Evolutionary conservation across 2,888 invertebrate species (phyloP), one percentile per base, ranked within the genome.

Genomic region (Tenodera sinensis): DNA sequence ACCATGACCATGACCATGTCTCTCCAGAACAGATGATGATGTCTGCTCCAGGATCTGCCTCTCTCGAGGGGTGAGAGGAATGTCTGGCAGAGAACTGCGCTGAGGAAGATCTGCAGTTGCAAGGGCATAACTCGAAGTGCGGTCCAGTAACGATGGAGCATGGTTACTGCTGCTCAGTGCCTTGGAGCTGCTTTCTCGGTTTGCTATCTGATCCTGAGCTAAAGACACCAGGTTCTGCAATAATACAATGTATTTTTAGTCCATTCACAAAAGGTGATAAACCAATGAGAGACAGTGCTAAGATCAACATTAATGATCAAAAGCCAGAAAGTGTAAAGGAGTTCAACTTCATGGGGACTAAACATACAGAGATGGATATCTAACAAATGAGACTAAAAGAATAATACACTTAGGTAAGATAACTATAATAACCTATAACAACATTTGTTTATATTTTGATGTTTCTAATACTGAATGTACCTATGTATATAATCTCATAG

Each of bases 201-300:
- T 95, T 90, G 96, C 95, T 92, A 98, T 96, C 92, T 98, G 97
- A 92, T 97, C 97, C 92, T 97, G 96, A 83, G 97, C 98, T 91
- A 98, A 93, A 90, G 95, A 95, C 28, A 98, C 97, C 92, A 97
- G 93, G 93, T 96, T 96, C 95, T 97, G 92, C 20, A 93, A 92
- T 85, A 91, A 91, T 90, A 91, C 90, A 91, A 82, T 2, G 12
- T 42, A 12, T 9, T 42, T 42, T 3, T 42, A 42, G 9, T 42
- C 12, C 27, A 83, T 47, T 83, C n/a, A 85, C 71, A 85, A 85
- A 54, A 83, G 87, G 90, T 47, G n/a, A 88, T 14, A 71, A 34
- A 34, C 1, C 8, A 30, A 81, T 34, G 34, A 7, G 30, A 30
- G 4, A 4, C 4, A 4, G 4, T 4, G 4, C 30, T 30, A 30